A percentile compares a stretch with the other conserved stretches of the same genome.
Conservation (phyloP, 2,888 invertebrate genomes). For the Hydraecia micacea region DNA sequence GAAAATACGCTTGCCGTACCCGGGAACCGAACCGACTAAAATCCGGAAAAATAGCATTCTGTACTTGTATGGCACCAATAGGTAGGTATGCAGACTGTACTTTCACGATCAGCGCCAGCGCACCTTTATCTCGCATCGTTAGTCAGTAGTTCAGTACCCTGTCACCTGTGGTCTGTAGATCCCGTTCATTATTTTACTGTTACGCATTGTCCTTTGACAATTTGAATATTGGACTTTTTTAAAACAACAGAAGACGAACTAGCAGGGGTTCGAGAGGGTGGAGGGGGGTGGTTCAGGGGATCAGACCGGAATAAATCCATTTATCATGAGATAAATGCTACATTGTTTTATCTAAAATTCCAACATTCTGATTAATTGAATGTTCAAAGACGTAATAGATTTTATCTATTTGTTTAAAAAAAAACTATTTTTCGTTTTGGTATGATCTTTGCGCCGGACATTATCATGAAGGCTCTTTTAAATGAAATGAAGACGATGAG, state of each 20-base stretch:
- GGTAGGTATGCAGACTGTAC: slow-evolving; percentile 35
- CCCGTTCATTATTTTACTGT: slow-evolving; percentile 49
- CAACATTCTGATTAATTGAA: slow-evolving; percentile 18
- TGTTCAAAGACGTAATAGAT: background rate
- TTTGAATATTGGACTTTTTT: background rate
- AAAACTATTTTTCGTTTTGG: background rate
- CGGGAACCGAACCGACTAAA: too few species aligned
- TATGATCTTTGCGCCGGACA: background rate
- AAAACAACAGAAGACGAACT: background rate
- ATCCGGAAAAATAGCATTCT: too few species aligned
- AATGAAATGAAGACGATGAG: background rate
- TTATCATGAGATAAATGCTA: slow-evolving; percentile 28
- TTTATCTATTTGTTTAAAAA: background rate
- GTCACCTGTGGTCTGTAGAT: slow-evolving; percentile 42
- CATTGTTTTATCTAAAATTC: slow-evolving; percentile 12
- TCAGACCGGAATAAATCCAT: background rate
- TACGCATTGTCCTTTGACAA: slow-evolving; percentile 48
- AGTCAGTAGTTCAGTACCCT: slow-evolving; percentile 45
- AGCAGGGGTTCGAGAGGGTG: too few species aligned
- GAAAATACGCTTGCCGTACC: too few species aligned
- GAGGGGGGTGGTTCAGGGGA: too few species aligned
- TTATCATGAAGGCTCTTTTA: background rate
- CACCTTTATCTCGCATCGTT: slow-evolving; percentile 45
- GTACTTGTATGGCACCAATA: too few species aligned
- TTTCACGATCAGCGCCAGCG: slow-evolving; percentile 33